These are phyloP conservation scores for Channa maculata DNA, from an alignment of 2,113 vertebrate genomes.

Conservation along the genomic window DNA sequence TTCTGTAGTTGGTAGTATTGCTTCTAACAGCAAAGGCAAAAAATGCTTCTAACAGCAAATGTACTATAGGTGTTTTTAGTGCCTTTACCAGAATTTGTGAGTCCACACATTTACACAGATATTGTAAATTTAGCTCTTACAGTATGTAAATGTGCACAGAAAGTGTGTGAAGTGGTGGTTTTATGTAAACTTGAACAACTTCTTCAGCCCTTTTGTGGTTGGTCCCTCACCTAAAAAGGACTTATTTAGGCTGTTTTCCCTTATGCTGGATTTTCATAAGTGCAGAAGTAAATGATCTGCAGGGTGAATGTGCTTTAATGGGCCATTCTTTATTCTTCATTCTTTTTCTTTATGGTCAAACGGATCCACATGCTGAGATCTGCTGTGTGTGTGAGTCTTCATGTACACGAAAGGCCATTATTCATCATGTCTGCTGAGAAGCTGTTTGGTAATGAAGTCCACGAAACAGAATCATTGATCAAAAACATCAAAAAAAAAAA, in stretches of 20 bases:
- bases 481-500: constrained; percentile 15
- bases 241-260: no score
- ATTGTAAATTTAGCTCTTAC: not conserved
- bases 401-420: not conserved
- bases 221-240: no score
- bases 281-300: no score
- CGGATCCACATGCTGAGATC: no score
- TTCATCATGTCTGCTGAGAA: constrained; percentile 1
- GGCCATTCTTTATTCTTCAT: no score
- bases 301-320: no score
- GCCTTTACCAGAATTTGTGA: not conserved
- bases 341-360: no score
- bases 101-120: not conserved
- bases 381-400: not conserved
- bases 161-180: no score
- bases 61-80: not conserved
- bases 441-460: not conserved
- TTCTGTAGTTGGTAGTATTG: not conserved
- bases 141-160: no score
- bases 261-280: no score
- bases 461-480: constrained; percentile 35
- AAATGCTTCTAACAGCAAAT: not conserved
- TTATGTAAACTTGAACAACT: no score
- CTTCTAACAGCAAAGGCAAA: not conserved
- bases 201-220: no score